phyloP scores from a whole-genome alignment of 2,797 vertebrate species.

The Molossus molossus region DNA sequence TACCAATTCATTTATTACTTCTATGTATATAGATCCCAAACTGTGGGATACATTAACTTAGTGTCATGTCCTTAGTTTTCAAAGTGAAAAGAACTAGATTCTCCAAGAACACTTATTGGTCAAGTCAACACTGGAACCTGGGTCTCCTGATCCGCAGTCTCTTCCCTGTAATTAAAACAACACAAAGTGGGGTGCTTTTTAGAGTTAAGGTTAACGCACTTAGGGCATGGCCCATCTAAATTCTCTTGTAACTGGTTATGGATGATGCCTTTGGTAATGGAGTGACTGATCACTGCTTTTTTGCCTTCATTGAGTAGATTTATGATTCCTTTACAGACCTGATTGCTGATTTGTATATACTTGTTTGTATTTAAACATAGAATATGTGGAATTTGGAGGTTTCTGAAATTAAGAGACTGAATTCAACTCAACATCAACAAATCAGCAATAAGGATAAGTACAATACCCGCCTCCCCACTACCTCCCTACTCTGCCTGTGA shows the following conservation, averaged over 20 bases:
- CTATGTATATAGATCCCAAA: background rate
- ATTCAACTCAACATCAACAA: constrained; percentile 41
- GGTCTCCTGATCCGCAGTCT: background rate
- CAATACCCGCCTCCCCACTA: rapidly evolving
- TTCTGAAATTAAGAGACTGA: constrained; percentile 58
- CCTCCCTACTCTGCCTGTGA: background rate
- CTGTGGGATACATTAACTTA: background rate
- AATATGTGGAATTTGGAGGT: background rate
- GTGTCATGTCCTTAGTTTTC: constrained; percentile 21
- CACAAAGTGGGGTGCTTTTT: background rate
- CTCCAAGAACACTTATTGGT: background rate
- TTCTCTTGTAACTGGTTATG: background rate
- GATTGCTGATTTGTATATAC: background rate
- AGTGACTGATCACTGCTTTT: background rate
- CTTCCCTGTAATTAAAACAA: background rate
- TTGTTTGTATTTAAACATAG: constrained; percentile 32
- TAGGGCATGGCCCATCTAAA: background rate
- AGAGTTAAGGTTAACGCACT: background rate
- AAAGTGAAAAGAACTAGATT: background rate
- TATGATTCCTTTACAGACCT: background rate
- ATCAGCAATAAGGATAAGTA: background rate
- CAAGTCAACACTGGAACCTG: background rate
- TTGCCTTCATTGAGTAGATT: background rate
- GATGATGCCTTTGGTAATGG: background rate
- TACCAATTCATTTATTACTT: background rate